These are phyloP conservation scores for Melanerpes formicivorus DNA, from an alignment of 2,113 vertebrate species.

Conservation along the genomic window DNA sequence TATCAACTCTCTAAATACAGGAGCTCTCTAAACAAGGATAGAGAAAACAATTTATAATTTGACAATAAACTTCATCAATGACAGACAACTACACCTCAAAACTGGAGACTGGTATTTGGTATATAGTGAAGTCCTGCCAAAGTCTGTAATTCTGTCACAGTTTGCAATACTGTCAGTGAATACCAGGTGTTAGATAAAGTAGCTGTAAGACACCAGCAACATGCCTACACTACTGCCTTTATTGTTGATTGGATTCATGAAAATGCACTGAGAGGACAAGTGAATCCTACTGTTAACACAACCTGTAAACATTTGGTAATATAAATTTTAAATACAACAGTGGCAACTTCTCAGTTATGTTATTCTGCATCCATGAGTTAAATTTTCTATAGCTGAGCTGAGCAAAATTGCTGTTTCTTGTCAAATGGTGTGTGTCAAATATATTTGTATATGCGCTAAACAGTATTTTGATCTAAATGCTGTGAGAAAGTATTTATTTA, in stretches of 20 bases:
- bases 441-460: conserved; percentile 14
- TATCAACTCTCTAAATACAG: background rate
- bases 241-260: background rate
- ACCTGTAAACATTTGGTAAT: background rate
- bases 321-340: background rate
- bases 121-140: background rate
- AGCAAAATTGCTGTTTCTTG: conserved; percentile 34
- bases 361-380: background rate
- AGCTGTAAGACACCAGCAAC: background rate
- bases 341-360: background rate
- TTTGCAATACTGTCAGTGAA: background rate
- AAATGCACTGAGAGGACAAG: background rate
- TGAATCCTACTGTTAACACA: background rate
- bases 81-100: background rate
- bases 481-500: conserved; percentile 10
- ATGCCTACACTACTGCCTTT: background rate
- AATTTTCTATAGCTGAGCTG: background rate
- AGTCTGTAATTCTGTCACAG: background rate
- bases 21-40: background rate
- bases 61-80: background rate
- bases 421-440: conserved; percentile 5
- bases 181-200: background rate
- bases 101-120: background rate
- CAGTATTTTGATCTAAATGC: conserved; percentile 51
- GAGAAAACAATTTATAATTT: background rate